Percentiles rank a stretch among this genome's conserved stretches.
phyloP scores from a whole-genome alignment of 2,888 invertebrate genomes.

The Prosapia bicincta region DNA sequence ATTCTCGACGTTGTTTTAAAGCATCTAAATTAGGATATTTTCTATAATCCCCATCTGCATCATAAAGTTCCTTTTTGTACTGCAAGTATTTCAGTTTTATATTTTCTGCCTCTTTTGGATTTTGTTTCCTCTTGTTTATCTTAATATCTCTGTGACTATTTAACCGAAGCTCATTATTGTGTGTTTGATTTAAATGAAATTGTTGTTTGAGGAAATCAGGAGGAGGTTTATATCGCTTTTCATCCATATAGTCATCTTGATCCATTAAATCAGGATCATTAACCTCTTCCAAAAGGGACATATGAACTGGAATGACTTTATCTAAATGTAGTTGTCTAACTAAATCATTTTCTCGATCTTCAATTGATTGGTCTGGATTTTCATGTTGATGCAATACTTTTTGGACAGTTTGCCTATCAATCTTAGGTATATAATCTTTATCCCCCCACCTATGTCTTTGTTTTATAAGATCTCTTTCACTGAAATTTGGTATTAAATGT shows the following conservation, averaged over 20 bases:
- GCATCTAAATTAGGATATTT: background rate
- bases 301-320: background rate
- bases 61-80: background rate
- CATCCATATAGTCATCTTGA: background rate
- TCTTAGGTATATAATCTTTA: background rate
- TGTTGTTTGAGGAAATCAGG: background rate
- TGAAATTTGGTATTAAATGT: background rate
- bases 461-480: background rate
- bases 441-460: background rate
- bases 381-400: background rate
- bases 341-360: background rate
- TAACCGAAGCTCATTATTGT: background rate
- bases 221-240: background rate
- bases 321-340: background rate
- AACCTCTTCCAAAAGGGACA: background rate
- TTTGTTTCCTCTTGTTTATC: background rate
- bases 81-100: background rate
- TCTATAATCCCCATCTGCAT: background rate
- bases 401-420: background rate
- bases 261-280: background rate
- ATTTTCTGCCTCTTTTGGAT: background rate
- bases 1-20: background rate
- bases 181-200: background rate
- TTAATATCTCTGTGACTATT: background rate
- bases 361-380: background rate